Evolutionary conservation across 1,140 invertebrate species (phyloP), one percentile per base, ranked within the genome.

Genomic region (Tetranychus cinnabarinus): DNA sequence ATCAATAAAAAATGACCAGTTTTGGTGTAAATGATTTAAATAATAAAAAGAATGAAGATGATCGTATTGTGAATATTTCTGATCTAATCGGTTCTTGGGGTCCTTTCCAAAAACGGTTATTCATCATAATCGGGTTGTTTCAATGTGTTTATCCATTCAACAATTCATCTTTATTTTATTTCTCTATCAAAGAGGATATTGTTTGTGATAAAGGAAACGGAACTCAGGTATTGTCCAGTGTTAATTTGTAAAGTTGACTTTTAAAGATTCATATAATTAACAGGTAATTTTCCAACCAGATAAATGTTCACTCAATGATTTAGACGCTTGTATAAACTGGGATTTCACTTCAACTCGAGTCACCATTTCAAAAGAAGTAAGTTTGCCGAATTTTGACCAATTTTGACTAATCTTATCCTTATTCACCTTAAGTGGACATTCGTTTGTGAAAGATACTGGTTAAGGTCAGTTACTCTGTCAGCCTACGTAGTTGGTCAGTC

Each of bases 401-500:
- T 31, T 23, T n/a, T 31, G 15, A 52, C 23, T 6, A 23, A 34
- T 45, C 48, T n/a, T 23, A 12, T 47, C 23, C 23, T 47, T 47
- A 3, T n/a, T n/a, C 3, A 15, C 12, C 13, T 50, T 36, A 39
- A 86, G 74, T 88, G 82, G 77, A 68, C 83, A 67, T 71, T 88
- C 66, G 81, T 86, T n/a, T 88, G 86, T 71, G 77, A 80, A 34
- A 74, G 72, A 54, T 75, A 76, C 33, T 83, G 79, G 72, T 67
- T 84, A 60, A 72, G 77, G 62, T 80, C 83, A 12, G 79, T 78
- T 23, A 79, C 82, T 5, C 83, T 86, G 69, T 79, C 85, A 1
- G 68, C 86, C 47, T 86, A 86, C 69, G 87, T 88, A 83, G 72
- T 82, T 62, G 86, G 86, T 61, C 83, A 85, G 55, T 78, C 87